Evolutionary conservation across 1,140 invertebrate species (phyloP), one percentile per base, ranked within the genome.

Genomic region (Bombus impatiens): DNA sequence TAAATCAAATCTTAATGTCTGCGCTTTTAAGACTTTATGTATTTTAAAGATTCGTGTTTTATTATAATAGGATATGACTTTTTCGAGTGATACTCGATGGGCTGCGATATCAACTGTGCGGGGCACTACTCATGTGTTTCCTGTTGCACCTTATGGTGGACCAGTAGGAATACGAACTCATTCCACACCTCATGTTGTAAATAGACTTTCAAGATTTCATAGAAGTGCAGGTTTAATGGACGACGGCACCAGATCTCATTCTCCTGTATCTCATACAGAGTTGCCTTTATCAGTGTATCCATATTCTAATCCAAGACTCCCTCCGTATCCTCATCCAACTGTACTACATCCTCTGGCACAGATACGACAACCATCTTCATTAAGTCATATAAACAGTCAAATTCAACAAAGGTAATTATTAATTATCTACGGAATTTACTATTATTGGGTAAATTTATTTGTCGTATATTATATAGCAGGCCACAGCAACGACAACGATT

Each of bases 41-140:
- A 37, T 22, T 37, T 53, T n/a, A 42, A 42, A 22, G 2, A 44
- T 70, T 35, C 0, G 10, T 42, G 59, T 40, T 57, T 47, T 87
- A 57, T 68, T 78, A 78, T 95, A 96, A 9, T 96, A 98, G 95
- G 98, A 99, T 92, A 98, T 99, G 94, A 96, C 97, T 76, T 98
- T 98, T 94, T 98, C 98, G 18, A 95, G 97, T 84, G 99, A 99
- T 95, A 98, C 98, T 68, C 97, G 99, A 76, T 99, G 99, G 99
- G 97, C 98, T 18, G 98, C 98, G 28, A 97, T 99, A 2, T 98
- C 98, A 42, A 99, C 99, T 12, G 96, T 99, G 88, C 97, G 99
- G 86, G 99, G 99, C 82, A 99, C 99, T 4, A 99, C 99, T 32
- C 99, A 99, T 94, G 97, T 99, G 71, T 99, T 99, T 96, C 98